phyloP scores from a whole-genome alignment of 1,140 invertebrate species.

The Lanistes nyassanus region DNA sequence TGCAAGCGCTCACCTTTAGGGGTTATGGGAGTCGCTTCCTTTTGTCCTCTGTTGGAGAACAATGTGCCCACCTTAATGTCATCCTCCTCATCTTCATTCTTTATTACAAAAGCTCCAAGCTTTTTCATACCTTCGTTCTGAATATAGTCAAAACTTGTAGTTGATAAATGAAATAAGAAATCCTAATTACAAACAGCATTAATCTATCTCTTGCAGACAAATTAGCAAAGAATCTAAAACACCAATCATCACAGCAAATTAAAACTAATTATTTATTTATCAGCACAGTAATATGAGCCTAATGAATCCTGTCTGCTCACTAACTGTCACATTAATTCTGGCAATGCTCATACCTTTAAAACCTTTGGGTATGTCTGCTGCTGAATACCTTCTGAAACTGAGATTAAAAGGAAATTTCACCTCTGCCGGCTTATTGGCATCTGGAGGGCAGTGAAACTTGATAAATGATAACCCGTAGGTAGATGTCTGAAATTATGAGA shows the following conservation, averaged over 20 bases:
- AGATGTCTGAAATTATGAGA: conserved; percentile 67
- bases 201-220: too few relatives aligned
- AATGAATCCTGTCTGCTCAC: too few relatives aligned
- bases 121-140: conserved; percentile 45
- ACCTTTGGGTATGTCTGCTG: too few relatives aligned
- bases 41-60: conserved; percentile 66
- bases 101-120: conserved; percentile 75
- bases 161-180: background rate
- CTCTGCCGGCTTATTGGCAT: conserved; percentile 33
- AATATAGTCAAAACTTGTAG: background rate
- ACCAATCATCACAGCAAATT: too few relatives aligned
- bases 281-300: too few relatives aligned
- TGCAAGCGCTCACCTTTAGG: conserved; percentile 42
- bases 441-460: conserved; percentile 73
- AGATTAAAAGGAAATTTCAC: background rate
- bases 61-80: conserved; percentile 68
- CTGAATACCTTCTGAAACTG: background rate
- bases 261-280: too few relatives aligned
- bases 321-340: too few relatives aligned
- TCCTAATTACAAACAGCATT: too few relatives aligned
- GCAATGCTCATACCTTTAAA: too few relatives aligned
- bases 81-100: conserved; percentile 65
- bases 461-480: conserved; percentile 85
- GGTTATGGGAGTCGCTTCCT: conserved; percentile 17
- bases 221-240: too few relatives aligned